Percentiles rank a stretch among this genome's conserved stretches.
phyloP scores from a whole-genome alignment of 1,140 invertebrate genomes.

The Bombus confusus region DNA sequence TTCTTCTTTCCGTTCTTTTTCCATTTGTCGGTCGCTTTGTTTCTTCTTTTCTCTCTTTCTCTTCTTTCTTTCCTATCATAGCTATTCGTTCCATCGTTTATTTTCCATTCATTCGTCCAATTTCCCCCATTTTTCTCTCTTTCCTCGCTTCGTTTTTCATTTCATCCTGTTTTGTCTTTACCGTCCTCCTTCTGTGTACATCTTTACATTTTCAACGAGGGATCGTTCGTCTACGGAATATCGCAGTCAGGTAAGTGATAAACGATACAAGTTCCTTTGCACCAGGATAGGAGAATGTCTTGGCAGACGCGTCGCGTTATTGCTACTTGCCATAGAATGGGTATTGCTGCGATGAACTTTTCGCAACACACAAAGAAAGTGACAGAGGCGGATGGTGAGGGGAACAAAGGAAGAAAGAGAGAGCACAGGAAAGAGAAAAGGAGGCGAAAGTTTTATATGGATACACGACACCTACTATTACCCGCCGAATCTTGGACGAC shows the following conservation, averaged over 20 bases:
- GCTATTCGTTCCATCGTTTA: no score
- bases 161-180: not conserved
- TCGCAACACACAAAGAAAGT: constrained; percentile 32
- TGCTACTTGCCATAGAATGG: constrained; percentile 51
- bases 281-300: constrained; percentile 47
- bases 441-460: constrained; percentile 40
- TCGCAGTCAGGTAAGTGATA: constrained; percentile 77
- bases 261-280: constrained; percentile 75
- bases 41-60: no score
- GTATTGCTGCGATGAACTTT: constrained; percentile 53
- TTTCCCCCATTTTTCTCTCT: constrained; percentile 17
- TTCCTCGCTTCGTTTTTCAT: constrained; percentile 20
- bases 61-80: no score
- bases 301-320: constrained; percentile 59
- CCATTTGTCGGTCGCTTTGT: constrained; percentile 34
- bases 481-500: constrained; percentile 47
- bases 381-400: constrained; percentile 9
- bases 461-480: constrained; percentile 4
- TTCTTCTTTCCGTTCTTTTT: constrained; percentile 11
- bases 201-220: constrained; percentile 63
- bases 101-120: not conserved
- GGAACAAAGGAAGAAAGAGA: not conserved
- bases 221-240: constrained; percentile 69
- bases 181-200: constrained; percentile 26
- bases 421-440: not conserved